Evolutionary conservation across 2,888 invertebrate species (phyloP).

Genomic region (Heliconius ethilla): DNA sequence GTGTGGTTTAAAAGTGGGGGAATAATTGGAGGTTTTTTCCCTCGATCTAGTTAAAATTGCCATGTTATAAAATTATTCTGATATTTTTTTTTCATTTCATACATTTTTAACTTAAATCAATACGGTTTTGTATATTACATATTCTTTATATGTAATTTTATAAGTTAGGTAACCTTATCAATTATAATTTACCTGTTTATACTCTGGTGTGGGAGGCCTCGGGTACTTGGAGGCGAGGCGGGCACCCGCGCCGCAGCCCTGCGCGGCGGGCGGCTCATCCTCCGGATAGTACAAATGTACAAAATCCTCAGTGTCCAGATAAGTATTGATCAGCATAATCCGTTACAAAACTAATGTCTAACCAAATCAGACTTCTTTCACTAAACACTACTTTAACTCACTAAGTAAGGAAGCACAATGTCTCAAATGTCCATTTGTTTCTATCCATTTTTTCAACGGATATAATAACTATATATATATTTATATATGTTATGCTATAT

Average conservation of each 20-base stretch:
- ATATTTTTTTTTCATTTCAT: too few relatives aligned
- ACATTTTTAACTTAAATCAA: too few relatives aligned
- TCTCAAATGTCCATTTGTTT: conserved; percentile 63
- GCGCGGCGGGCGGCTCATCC: conserved; percentile 71
- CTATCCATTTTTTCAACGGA: conserved; percentile 66
- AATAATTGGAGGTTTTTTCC: background rate
- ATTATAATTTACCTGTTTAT: conserved; percentile 64
- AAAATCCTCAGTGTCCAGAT: conserved; percentile 81
- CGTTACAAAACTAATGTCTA: conserved; percentile 67
- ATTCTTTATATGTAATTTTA: too few relatives aligned
- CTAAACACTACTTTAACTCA: conserved; percentile 67
- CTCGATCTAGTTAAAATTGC: background rate
- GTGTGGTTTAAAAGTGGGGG: background rate
- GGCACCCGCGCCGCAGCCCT: conserved; percentile 76
- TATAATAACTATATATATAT: conserved; percentile 51
- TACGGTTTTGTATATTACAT: too few relatives aligned
- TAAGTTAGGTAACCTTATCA: too few relatives aligned
- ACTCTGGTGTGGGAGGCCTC: conserved; percentile 73
- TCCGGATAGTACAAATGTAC: conserved; percentile 79
- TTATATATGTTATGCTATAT: conserved; percentile 36
- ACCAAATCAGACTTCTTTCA: conserved; percentile 47
- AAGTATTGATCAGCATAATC: conserved; percentile 81
- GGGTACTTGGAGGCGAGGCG: conserved; percentile 76
- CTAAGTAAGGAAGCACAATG: conserved; percentile 70
- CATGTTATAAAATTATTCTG: too few relatives aligned